Base-by-base conservation (phyloP, 2,113 vertebrate species). In the Tachuris rubrigastra region DNA sequence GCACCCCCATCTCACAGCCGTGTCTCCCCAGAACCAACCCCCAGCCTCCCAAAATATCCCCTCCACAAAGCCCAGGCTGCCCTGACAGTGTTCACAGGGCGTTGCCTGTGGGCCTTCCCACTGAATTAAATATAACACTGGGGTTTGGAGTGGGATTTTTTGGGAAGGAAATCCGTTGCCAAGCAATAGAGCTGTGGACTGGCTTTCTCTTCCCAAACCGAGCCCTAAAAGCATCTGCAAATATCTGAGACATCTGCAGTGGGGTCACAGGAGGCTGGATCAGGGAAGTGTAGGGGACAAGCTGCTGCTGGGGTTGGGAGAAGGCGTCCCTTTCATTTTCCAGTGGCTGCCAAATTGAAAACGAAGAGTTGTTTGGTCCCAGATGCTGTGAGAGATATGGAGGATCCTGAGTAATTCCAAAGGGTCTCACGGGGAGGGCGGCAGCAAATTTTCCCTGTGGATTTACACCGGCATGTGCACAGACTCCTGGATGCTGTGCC, bases 161-260 rank as follows among this genome's bases (percentile, higher is more conserved):
- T 84, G 8, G 44, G 81, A 85, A 89, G 73, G 85, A 91, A 95
- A 80, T 81, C 85, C 53, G 90, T 91, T 91, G 92, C 96, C 96
- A 96, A 71, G 92, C 85, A 77, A 67, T 91, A 22, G 14, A 83
- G 71, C 86, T 50, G 30, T 18, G 71, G 75, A 66, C 71, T 2
- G 17, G 78, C 67, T 88, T 69, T 42, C 89, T 92, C 82, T 44
- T 96, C 75, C 88, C 75, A 78, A 92, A 67, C 5, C 15, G 14
- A 71, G 78, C 60, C 8, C 68, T 27, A 25, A 28, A 87, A 69
- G 41, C 9, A 4, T 15, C 84, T 84, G 63, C 67, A 56, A 84
- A 50, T 15, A 68, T 12, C 81, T 10, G 18, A 60, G n/a, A n/a
- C 3, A 1, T 22, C 65, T 56, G 31, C 72, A 66, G 44, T 4